A percentile compares a stretch with the other conserved stretches of the same genome.
phyloP scores from a whole-genome alignment of 2,888 invertebrate genomes.

The Lymantria monacha region DNA sequence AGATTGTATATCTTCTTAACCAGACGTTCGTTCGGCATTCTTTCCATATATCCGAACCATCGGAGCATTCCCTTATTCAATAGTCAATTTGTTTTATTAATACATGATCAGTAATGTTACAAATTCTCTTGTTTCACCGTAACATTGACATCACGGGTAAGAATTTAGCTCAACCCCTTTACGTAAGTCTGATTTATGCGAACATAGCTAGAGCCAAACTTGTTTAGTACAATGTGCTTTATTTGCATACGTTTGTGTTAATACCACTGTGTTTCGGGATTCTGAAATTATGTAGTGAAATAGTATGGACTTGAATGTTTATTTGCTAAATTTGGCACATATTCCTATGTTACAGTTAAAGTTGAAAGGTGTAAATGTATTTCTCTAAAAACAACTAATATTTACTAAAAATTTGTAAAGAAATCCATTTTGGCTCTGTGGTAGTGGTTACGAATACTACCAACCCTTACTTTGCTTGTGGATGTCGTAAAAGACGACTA shows the following conservation, averaged over 20 bases:
- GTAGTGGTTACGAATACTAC: no score
- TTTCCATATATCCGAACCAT: no score
- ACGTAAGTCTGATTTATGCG: conserved; percentile 62
- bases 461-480: no score
- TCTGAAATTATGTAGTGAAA: conserved; percentile 24
- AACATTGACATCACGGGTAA: conserved; percentile 18
- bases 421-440: no score
- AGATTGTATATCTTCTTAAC: no score
- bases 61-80: no score
- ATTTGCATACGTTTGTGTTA: conserved; percentile 64
- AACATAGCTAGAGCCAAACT: conserved; percentile 53
- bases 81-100: no score
- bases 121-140: conserved; percentile 2
- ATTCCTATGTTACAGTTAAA: background rate
- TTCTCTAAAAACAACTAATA: no score
- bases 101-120: background rate
- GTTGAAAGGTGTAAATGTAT: background rate
- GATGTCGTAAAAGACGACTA: no score
- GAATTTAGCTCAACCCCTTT: conserved; percentile 44
- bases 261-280: conserved; percentile 50
- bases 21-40: no score
- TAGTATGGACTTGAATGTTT: conserved; percentile 9
- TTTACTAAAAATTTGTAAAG: no score
- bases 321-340: background rate
- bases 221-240: conserved; percentile 57